These are phyloP conservation scores for Brachyhypopomus gauderio DNA, from an alignment of 2,113 vertebrate species.

Conservation along the genomic window DNA sequence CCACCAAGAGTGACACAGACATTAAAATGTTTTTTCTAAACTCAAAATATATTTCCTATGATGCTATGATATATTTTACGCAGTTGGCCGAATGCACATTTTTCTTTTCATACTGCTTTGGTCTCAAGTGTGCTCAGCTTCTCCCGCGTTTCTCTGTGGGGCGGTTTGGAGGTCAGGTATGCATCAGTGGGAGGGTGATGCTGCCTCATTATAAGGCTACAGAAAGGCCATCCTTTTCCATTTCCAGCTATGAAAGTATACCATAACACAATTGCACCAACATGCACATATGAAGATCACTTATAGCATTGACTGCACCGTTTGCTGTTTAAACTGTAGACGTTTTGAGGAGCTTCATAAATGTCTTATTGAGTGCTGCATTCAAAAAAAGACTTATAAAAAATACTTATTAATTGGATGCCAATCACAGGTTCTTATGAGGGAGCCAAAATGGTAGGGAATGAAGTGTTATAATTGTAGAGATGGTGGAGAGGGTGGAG, in stretches of 20 bases:
- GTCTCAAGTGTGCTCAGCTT: no score
- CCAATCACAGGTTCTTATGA: conserved; percentile 3
- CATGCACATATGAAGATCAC: background rate
- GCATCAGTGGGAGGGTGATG: background rate
- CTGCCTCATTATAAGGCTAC: background rate
- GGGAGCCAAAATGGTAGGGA: background rate
- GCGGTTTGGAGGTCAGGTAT: background rate
- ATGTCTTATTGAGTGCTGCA: conserved; percentile 8
- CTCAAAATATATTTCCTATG: background rate
- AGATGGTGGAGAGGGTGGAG: background rate
- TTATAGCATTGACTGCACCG: background rate
- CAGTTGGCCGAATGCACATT: background rate
- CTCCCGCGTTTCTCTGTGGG: background rate
- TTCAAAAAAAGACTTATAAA: background rate
- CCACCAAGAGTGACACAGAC: background rate
- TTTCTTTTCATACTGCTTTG: background rate
- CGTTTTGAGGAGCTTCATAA: background rate
- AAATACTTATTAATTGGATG: conserved; percentile 32
- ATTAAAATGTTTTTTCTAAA: background rate
- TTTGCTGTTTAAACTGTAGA: background rate
- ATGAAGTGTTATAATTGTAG: background rate
- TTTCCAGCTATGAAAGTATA: background rate
- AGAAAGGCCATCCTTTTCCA: background rate
- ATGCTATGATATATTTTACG: background rate
- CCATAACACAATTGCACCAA: background rate